Base-by-base conservation (phyloP, 2,888 invertebrate genomes). In the Thymelicus sylvestris region DNA sequence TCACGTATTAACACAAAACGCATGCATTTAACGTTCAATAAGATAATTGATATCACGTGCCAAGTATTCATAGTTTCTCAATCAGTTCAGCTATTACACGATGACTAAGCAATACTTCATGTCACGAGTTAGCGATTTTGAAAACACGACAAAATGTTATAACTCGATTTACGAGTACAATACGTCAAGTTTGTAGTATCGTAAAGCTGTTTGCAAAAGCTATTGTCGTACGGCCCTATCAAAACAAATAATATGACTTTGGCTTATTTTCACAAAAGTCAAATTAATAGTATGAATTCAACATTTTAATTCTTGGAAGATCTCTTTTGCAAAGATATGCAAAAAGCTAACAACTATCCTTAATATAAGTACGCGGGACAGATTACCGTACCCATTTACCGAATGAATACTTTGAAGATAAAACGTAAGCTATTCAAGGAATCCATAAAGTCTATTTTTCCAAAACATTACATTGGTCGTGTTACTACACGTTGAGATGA, bases 111-210 rank as follows among this genome's bases (percentile, higher is more conserved):
- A 81, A 83, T 80, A 80, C 80, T 78, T 77, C 77, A 78, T 81
- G 86, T 87, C 87, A 88, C 88, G 88, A 86, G 77, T 80, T 77
- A 77, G 80, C 81, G 79, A 86, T 87, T 87, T 86, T 78, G 78
- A 82, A 81, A 86, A 84, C 81, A 80, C 79, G 72, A 68, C 60
- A 39, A 50, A 31, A 55, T 64, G 39, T 70, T 60, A 50, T 41
- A 59, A 70, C 59, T 65, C 31, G 44, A 41, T 72, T 73, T 77
- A 77, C 80, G 77, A 75, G 80, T 79, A 76, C 77, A 74, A 80
- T 81, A 79, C 76, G 79, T 78, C 69, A 80, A 80, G 83, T 80
- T 81, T 81, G 81, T 77, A 78, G 80, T 72, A 80, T 77, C 76
- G 80, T 77, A 55, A 24, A 55, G 24, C 55, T 0, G 4, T 24